A percentile compares a stretch with the other conserved stretches of the same genome.
Evolutionary conservation across 2,797 vertebrate species (phyloP).

Genomic region (Phoeniculus purpureus): DNA sequence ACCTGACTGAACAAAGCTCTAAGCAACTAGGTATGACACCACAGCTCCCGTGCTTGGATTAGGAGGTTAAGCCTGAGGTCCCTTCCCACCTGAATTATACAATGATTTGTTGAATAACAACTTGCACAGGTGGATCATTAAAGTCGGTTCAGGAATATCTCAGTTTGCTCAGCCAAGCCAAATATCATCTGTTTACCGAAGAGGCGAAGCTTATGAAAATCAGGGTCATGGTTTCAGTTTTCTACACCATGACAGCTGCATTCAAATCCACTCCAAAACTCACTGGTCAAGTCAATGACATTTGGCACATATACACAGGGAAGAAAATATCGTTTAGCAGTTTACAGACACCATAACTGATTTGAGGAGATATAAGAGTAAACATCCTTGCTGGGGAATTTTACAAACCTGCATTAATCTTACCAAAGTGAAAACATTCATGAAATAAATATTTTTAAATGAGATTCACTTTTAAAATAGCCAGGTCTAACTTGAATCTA

Average conservation of each 20-base stretch:
- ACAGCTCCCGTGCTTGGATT: background rate
- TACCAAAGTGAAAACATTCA: background rate
- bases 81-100: background rate
- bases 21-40: background rate
- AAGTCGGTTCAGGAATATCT: background rate
- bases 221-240: background rate
- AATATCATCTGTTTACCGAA: slow-evolving; percentile 2
- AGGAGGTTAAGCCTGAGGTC: background rate
- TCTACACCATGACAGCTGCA: background rate
- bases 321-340: background rate
- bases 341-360: background rate
- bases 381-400: background rate
- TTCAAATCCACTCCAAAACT: background rate
- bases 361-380: background rate
- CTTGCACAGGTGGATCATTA: background rate
- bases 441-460: background rate
- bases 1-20: background rate
- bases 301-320: background rate
- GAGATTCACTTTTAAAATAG: background rate
- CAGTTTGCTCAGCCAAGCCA: background rate
- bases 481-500: accelerated
- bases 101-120: background rate
- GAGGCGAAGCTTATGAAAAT: background rate
- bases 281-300: background rate
- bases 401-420: background rate